Conservation (phyloP, 2,113 vertebrate species). For the Poecilia latipinna region DNA sequence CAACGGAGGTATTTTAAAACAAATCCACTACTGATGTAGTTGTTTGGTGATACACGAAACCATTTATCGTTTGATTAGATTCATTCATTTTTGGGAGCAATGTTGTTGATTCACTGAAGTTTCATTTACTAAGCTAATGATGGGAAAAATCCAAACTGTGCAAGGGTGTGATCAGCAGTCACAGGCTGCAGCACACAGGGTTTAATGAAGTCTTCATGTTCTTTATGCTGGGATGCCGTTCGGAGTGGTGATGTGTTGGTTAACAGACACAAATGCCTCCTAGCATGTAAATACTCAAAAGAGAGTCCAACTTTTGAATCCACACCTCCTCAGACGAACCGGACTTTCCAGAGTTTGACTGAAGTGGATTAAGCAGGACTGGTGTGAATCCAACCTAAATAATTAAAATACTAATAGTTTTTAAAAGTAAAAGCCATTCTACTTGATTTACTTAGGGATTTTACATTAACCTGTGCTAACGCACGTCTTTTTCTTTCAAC, state of each 20-base stretch:
- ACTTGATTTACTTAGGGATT: too few species aligned
- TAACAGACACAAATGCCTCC: too few species aligned
- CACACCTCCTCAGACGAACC: too few species aligned
- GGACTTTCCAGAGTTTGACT: too few species aligned
- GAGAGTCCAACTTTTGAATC: neutral
- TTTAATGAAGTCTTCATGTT: neutral
- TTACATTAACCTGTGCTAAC: too few species aligned
- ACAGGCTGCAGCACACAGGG: constrained; percentile 5
- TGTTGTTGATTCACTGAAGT: neutral
- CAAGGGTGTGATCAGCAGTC: neutral
- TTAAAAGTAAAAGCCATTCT: too few species aligned
- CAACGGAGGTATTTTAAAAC: neutral
- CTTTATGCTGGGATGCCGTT: neutral
- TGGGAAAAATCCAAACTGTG: neutral
- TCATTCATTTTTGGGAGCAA: neutral
- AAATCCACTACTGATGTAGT: neutral
- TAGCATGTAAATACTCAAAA: neutral
- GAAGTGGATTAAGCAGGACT: too few species aligned
- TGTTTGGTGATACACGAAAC: neutral
- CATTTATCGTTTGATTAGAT: neutral
- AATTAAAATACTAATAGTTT: too few species aligned
- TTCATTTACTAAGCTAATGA: neutral
- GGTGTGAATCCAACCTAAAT: too few species aligned
- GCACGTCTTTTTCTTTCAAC: too few species aligned
- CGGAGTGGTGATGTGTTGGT: neutral